phyloP scores from a whole-genome alignment of 2,113 vertebrate genomes.

The Silurus asotus region DNA sequence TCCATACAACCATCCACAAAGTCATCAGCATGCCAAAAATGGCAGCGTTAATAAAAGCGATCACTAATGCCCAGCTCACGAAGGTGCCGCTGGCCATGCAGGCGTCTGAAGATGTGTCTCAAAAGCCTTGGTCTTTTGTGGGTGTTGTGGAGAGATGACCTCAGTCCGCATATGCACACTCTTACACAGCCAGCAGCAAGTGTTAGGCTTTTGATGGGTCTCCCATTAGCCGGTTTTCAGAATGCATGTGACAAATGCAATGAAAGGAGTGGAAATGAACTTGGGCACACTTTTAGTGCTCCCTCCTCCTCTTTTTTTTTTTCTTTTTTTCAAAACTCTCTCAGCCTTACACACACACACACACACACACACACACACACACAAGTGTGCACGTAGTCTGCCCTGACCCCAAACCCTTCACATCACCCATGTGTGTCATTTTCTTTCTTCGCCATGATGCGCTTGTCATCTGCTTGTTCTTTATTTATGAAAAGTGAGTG shows the following conservation, averaged over 20 bases:
- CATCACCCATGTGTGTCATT: slow-evolving; percentile 36
- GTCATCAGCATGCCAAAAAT: slow-evolving; percentile 84
- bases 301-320: slow-evolving; percentile 47
- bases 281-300: slow-evolving; percentile 67
- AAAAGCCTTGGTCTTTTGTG: slow-evolving; percentile 84
- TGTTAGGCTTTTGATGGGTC: slow-evolving; percentile 83
- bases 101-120: slow-evolving; percentile 81
- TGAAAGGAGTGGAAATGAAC: slow-evolving; percentile 93
- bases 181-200: slow-evolving; percentile 66
- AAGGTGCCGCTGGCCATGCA: slow-evolving; percentile 85
- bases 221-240: slow-evolving; percentile 78
- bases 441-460: slow-evolving; percentile 36
- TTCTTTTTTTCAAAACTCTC: slow-evolving; percentile 23
- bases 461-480: slow-evolving; percentile 41
- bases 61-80: slow-evolving; percentile 85
- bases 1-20: slow-evolving; percentile 74
- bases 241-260: slow-evolving; percentile 67
- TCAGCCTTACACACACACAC: slow-evolving; percentile 14
- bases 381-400: slow-evolving; percentile 19
- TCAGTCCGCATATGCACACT: slow-evolving; percentile 78
- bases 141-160: slow-evolving; percentile 81
- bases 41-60: slow-evolving; percentile 88
- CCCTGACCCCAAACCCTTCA: slow-evolving; percentile 56
- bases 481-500: slow-evolving; percentile 43
- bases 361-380: not conserved